Conservation (phyloP, 2,797 vertebrate genomes). For the Poeciliopsis gracilis region DNA sequence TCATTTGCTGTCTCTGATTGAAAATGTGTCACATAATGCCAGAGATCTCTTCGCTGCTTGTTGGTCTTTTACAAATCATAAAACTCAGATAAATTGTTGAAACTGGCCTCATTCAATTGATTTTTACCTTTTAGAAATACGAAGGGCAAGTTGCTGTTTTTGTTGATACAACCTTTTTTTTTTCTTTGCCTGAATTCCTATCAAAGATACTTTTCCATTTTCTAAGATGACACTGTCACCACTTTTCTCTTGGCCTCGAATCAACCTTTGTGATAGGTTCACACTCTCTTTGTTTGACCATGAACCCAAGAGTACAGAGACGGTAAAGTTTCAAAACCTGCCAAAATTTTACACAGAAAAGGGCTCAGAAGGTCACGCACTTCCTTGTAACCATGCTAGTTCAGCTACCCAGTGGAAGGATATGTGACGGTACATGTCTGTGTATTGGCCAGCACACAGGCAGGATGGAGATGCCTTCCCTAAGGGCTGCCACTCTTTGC, state of each 20-base stretch:
- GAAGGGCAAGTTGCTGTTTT: not conserved
- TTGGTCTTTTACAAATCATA: not conserved
- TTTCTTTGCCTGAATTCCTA: slow-evolving; percentile 23
- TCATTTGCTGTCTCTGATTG: slow-evolving; percentile 1
- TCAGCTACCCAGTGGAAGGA: slow-evolving; percentile 57
- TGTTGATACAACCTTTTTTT: slow-evolving; percentile 2
- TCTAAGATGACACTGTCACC: slow-evolving; percentile 29
- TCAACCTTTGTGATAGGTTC: slow-evolving; percentile 39
- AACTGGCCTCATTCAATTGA: slow-evolving; percentile 20
- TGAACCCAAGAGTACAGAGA: slow-evolving; percentile 23
- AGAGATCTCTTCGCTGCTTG: not conserved
- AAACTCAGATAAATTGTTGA: slow-evolving; percentile 14
- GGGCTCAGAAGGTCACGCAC: slow-evolving; percentile 48
- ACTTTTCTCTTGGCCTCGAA: slow-evolving; percentile 38
- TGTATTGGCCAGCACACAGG: slow-evolving; percentile 57
- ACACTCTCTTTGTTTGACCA: slow-evolving; percentile 16
- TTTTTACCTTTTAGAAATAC: slow-evolving; percentile 26
- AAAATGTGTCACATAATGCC: not conserved
- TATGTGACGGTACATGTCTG: slow-evolving; percentile 69
- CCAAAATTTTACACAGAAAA: slow-evolving; percentile 30
- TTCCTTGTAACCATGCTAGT: slow-evolving; percentile 54
- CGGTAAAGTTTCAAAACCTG: slow-evolving; percentile 39
- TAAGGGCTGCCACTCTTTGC: slow-evolving; percentile 56
- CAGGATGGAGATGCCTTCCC: slow-evolving; percentile 58
- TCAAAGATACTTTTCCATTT: slow-evolving; percentile 16